Conservation (phyloP, 2,113 vertebrate genomes). For the Terrapene triunguis region DNA sequence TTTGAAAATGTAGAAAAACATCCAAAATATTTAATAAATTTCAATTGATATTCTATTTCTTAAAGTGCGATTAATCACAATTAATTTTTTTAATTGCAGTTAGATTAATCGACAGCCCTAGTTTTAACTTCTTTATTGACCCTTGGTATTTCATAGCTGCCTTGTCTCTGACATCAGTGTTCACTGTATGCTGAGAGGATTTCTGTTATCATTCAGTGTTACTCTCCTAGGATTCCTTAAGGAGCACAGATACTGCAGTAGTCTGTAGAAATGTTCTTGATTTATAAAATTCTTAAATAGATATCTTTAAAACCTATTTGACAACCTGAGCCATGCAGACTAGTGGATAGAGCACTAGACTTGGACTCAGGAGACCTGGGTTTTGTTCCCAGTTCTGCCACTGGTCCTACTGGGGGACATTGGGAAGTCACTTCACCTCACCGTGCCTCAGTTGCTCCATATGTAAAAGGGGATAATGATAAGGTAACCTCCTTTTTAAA, state of each 20-base stretch:
- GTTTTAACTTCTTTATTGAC: background rate
- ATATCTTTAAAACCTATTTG: background rate
- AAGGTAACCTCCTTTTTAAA: background rate
- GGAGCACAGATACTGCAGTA: background rate
- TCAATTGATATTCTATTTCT: too few species aligned
- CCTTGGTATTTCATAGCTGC: background rate
- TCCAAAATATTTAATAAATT: too few species aligned
- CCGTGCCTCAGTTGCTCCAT: background rate
- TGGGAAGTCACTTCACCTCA: background rate
- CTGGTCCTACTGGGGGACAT: background rate
- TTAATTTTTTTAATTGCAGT: too few species aligned
- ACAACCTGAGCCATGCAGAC: background rate
- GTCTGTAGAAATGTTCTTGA: background rate
- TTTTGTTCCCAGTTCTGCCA: background rate
- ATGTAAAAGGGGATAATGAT: background rate
- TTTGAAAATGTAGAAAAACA: too few species aligned
- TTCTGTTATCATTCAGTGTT: background rate
- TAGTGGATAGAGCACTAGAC: background rate
- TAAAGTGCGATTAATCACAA: too few species aligned
- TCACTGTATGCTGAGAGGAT: background rate
- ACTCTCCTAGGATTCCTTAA: background rate
- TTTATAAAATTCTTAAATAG: background rate
- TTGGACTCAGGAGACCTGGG: background rate
- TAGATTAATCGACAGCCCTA: too few species aligned
- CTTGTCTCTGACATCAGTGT: background rate